These are phyloP conservation scores for Chrysopilus asiliformis DNA, from an alignment of 2,888 invertebrate species.

Conservation along the genomic window DNA sequence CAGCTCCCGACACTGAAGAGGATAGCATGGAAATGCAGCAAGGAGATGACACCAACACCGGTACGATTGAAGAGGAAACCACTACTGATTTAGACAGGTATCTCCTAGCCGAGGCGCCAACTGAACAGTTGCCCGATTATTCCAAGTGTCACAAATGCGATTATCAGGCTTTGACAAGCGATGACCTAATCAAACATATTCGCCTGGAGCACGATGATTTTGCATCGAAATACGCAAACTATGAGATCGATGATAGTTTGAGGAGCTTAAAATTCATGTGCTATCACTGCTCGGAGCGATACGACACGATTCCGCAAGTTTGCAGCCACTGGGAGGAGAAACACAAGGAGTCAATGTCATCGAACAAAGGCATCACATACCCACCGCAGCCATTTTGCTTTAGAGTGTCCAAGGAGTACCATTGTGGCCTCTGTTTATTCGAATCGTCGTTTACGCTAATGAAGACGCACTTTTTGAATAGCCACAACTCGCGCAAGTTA, in stretches of 20 bases:
- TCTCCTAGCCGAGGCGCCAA: background rate
- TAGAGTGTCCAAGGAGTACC: too few species aligned
- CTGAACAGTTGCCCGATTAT: background rate
- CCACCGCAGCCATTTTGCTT: too few species aligned
- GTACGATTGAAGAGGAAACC: background rate
- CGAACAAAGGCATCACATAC: too few species aligned
- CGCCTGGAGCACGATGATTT: background rate
- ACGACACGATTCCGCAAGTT: background rate
- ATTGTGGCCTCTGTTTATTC: too few species aligned
- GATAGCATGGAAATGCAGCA: background rate
- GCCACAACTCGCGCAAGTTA: conserved; percentile 21
- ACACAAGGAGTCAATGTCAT: too few species aligned
- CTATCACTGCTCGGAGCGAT: background rate
- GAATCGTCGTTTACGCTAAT: too few species aligned
- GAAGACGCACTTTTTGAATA: conserved; percentile 13
- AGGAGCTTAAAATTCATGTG: conserved; percentile 3
- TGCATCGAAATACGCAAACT: background rate
- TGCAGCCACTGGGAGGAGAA: background rate
- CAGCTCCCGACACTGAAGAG: background rate
- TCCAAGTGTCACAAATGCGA: conserved; percentile 2
- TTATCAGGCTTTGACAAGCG: background rate
- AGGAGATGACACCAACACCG: too few species aligned
- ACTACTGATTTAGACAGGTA: background rate
- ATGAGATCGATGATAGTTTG: too few species aligned
- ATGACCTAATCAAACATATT: conserved; percentile 1